Percentiles rank a stretch among this genome's conserved stretches.
Evolutionary conservation across 2,797 vertebrate species (phyloP).

Genomic region (Ctenopoma kingsleyae): DNA sequence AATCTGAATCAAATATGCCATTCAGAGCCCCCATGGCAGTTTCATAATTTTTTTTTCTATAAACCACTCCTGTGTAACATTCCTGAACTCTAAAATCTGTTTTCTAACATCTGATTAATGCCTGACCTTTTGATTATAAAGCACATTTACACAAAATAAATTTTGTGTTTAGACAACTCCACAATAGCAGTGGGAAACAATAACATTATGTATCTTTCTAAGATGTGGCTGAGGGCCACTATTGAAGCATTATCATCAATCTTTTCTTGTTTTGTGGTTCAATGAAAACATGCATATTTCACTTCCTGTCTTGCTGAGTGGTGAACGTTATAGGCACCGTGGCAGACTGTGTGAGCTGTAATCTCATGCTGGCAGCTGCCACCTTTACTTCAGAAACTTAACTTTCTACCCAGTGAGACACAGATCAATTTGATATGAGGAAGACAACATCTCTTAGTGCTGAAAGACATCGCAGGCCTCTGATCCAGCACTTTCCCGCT

Average conservation of each 20-base stretch:
- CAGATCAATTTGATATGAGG: slow-evolving; percentile 39
- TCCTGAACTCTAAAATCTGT: slow-evolving; percentile 42
- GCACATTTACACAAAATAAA: slow-evolving; percentile 51
- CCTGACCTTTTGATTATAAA: slow-evolving; percentile 52
- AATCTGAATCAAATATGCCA: not conserved
- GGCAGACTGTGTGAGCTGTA: slow-evolving; percentile 33
- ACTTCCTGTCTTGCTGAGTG: slow-evolving; percentile 56
- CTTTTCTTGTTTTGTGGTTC: slow-evolving; percentile 69
- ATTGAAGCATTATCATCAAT: slow-evolving; percentile 79
- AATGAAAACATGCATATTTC: slow-evolving; percentile 54
- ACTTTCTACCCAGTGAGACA: slow-evolving; percentile 17
- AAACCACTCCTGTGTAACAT: slow-evolving; percentile 32
- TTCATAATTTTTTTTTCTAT: slow-evolving; percentile 25
- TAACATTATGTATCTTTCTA: slow-evolving; percentile 62
- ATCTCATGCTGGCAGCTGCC: slow-evolving; percentile 57
- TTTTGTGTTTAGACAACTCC: slow-evolving; percentile 60
- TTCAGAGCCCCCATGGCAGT: slow-evolving; percentile 19
- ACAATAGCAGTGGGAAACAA: slow-evolving; percentile 71
- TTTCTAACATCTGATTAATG: slow-evolving; percentile 48
- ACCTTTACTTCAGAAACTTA: slow-evolving; percentile 23
- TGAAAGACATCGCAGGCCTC: slow-evolving; percentile 28
- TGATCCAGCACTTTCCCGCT: slow-evolving; percentile 49
- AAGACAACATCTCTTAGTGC: slow-evolving; percentile 30
- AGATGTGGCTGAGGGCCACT: slow-evolving; percentile 73
- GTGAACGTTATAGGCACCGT: slow-evolving; percentile 18